Conservation (phyloP, 2,113 vertebrate genomes). For the Pao palembangensis region DNA sequence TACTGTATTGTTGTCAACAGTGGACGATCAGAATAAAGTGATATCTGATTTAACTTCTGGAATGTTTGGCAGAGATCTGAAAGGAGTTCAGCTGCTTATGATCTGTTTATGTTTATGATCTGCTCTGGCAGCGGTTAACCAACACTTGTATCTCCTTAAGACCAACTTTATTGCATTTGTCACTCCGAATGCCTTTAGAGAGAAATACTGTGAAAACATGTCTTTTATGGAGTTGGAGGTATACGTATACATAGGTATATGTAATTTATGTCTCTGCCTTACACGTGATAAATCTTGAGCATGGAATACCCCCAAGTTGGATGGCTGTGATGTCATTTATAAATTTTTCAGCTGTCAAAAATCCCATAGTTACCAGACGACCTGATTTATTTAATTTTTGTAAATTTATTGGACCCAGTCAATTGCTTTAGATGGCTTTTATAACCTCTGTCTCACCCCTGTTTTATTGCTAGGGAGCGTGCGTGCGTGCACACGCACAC, state of each 20-base stretch:
- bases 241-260: neutral
- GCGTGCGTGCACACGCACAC: neutral
- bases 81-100: neutral
- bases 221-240: neutral
- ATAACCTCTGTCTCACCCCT: neutral
- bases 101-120: slow-evolving; percentile 22
- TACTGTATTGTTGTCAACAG: neutral
- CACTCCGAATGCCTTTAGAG: neutral
- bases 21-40: slow-evolving; percentile 6
- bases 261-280: slow-evolving; percentile 13
- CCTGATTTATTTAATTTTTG: neutral
- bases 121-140: slow-evolving; percentile 16
- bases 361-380: neutral
- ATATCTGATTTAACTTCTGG: slow-evolving; percentile 7
- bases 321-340: too few relatives aligned
- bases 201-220: slow-evolving; percentile 4
- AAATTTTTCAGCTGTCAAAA: neutral
- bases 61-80: neutral
- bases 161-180: neutral
- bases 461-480: neutral
- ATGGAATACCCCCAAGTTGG: slow-evolving; percentile 1
- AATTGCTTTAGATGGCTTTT: neutral
- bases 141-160: neutral
- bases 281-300: slow-evolving; percentile 5
- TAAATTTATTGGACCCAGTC: neutral